phyloP scores from a whole-genome alignment of 2,113 vertebrate genomes.

The Actinemys pallida region DNA sequence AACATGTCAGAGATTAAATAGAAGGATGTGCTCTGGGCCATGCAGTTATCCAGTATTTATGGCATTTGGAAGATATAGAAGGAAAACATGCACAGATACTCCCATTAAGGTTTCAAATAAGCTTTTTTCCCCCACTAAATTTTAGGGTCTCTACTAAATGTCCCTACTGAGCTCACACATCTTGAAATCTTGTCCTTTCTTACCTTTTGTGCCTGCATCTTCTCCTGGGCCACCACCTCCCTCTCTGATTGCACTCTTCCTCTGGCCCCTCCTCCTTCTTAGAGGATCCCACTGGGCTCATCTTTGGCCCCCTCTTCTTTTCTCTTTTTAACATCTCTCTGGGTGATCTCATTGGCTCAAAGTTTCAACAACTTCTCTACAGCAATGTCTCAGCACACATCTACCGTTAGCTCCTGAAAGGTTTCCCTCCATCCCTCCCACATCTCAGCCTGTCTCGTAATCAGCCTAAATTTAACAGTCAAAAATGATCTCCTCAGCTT shows the following conservation, averaged over 20 bases:
- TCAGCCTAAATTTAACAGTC: too few relatives aligned
- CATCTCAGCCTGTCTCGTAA: too few relatives aligned
- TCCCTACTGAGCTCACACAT: not conserved
- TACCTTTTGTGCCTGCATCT: not conserved
- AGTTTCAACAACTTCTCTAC: too few relatives aligned
- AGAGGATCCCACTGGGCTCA: not conserved
- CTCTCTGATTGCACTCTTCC: not conserved
- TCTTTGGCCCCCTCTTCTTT: not conserved
- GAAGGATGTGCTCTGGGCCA: not conserved
- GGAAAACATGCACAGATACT: not conserved
- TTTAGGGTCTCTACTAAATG: not conserved
- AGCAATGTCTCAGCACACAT: too few relatives aligned
- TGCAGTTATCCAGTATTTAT: not conserved
- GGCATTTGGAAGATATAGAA: not conserved
- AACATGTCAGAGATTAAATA: slow-evolving; percentile 8
- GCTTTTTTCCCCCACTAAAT: not conserved
- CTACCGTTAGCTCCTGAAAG: too few relatives aligned
- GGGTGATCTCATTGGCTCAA: too few relatives aligned
- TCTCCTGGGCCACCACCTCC: not conserved
- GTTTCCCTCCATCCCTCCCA: too few relatives aligned
- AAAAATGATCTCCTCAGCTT: too few relatives aligned
- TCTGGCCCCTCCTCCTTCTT: not conserved
- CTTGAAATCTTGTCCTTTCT: not conserved
- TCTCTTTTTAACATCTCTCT: not conserved
- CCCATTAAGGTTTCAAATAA: not conserved